Base-by-base conservation (phyloP, 2,888 invertebrate species). In the Pharmacophagus antenor region DNA sequence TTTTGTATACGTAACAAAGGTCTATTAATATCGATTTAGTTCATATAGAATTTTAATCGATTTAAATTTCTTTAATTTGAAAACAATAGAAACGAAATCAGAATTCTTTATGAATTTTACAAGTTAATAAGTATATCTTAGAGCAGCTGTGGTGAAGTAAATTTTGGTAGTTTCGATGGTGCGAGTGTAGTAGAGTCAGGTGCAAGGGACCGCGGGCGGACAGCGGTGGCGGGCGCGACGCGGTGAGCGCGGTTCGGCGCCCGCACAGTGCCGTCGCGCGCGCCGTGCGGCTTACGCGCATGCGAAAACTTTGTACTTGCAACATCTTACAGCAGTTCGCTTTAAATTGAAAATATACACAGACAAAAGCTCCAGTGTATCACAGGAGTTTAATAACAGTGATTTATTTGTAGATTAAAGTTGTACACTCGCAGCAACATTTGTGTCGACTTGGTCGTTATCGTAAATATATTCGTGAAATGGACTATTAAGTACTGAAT, bases 251-350 rank as follows among this genome's bases (percentile, higher is more conserved):
- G 49, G 63, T 63, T 51, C 55, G 61, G 57, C 58, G 61, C 60
- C 61, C 69, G 70, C 73, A 70, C 84, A 88, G 87, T 86, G 80
- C 80, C 80, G 76, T 77, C 79, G 84, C 88, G 89, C 82, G 83
- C 86, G 79, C 79, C 81, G 84, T 62, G 78, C 74, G 71, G 76
- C 82, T 81, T 79, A 86, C 87, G 86, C 88, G 89, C 84, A 79
- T 77, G 85, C 84, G 77, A 84, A 84, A 68, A 65, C 72, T 73
- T 68, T 77, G 76, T 75, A 74, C 80, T 81, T 80, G 80, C 81
- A 70, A 74, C 68, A 69, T 64, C 73, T 73, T 73, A 75, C n/a
- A n/a, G 73, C 76, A 67, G 71, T 74, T 72, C 67, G 20, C 23
- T 25, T 47, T 47, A 41, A 44, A 44, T 54, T 21, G 20, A 42